These are phyloP conservation scores for Gibbula magus DNA, from an alignment of 2,888 invertebrate species.

Conservation along the genomic window DNA sequence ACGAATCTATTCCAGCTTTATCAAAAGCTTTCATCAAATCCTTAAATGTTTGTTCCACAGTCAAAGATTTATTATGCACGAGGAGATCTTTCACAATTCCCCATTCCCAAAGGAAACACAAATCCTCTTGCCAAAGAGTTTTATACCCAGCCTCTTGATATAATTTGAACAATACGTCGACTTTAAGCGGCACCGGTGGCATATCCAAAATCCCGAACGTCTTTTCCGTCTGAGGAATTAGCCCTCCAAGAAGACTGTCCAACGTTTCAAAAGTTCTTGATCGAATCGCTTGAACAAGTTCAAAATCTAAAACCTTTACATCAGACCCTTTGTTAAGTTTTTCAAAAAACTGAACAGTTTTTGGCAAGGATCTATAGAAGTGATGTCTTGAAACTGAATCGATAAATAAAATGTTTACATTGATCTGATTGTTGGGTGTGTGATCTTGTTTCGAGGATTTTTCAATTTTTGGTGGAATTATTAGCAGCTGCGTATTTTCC, in stretches of 20 bases:
- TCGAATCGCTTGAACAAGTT: constrained; percentile 60
- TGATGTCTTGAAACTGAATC: constrained; percentile 66
- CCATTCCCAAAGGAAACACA: constrained; percentile 67
- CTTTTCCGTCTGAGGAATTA: constrained; percentile 51
- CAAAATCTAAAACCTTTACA: constrained; percentile 57
- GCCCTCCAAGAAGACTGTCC: constrained; percentile 58
- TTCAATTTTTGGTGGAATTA: constrained; percentile 33
- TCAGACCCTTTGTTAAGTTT: constrained; percentile 25
- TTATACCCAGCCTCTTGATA: constrained; percentile 49
- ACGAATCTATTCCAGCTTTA: constrained; percentile 50
- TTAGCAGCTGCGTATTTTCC: constrained; percentile 30
- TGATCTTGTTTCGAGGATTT: background rate
- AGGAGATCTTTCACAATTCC: constrained; percentile 62
- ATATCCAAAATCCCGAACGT: constrained; percentile 56
- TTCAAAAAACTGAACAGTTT: constrained; percentile 48
- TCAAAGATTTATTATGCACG: constrained; percentile 47
- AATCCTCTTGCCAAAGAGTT: constrained; percentile 65
- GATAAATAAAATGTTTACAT: constrained; percentile 60
- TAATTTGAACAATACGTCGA: constrained; percentile 44
- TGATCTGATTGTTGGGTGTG: constrained; percentile 32
- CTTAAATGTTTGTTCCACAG: constrained; percentile 44
- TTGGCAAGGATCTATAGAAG: constrained; percentile 59
- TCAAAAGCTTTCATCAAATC: constrained; percentile 44
- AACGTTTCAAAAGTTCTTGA: constrained; percentile 64
- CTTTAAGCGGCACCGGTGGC: constrained; percentile 49